Evolutionary conservation across 2,113 vertebrate genomes (phyloP).

Genomic region (Addax nasomaculatus): DNA sequence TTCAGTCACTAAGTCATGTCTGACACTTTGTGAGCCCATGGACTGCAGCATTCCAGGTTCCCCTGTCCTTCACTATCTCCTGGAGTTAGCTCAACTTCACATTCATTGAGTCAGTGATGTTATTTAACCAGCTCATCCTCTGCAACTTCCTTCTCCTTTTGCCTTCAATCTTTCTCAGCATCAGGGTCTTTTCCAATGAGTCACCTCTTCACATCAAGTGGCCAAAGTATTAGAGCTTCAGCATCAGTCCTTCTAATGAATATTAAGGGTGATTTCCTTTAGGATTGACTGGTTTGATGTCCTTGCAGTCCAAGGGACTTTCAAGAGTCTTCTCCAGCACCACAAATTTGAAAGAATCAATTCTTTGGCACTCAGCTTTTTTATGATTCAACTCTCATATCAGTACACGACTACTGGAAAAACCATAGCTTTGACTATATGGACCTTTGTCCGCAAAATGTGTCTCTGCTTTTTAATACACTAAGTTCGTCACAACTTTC

Average conservation of each 20-base stretch:
- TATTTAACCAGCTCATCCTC: neutral
- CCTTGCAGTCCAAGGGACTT: neutral
- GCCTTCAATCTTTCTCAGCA: neutral
- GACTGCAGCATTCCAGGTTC: neutral
- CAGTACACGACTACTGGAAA: neutral
- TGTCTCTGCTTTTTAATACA: neutral
- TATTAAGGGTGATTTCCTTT: neutral
- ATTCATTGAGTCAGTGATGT: neutral
- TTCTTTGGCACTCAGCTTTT: neutral
- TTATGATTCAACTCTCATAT: neutral
- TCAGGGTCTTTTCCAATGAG: neutral
- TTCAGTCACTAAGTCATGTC: neutral
- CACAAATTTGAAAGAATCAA: neutral
- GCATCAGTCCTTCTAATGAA: neutral
- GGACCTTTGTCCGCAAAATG: neutral
- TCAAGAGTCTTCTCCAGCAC: neutral
- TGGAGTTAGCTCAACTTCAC: neutral
- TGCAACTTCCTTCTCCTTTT: neutral
- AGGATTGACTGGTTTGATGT: neutral
- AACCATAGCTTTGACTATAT: neutral
- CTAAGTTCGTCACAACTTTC: neutral
- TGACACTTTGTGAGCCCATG: neutral
- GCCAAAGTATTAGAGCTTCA: neutral
- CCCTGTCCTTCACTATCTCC: neutral
- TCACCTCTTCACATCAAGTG: neutral